Evolutionary conservation across 2,113 vertebrate genomes (phyloP).

Genomic region (Odocoileus virginianus): DNA sequence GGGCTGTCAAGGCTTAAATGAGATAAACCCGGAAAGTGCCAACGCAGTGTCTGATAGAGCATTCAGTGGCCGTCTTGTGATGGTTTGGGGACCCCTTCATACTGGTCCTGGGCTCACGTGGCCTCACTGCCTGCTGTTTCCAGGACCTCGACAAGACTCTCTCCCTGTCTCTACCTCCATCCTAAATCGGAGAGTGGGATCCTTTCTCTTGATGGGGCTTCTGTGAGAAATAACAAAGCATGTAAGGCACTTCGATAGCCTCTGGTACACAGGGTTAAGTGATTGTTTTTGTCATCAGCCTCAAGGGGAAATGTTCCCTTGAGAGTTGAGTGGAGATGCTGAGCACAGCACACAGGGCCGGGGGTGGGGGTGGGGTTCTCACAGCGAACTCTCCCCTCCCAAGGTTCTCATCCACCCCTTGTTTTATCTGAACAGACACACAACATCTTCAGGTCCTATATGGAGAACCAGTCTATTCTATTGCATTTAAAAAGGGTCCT

Average conservation of each 20-base stretch:
- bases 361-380: rapidly evolving
- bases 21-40: rapidly evolving
- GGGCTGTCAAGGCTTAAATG: rapidly evolving
- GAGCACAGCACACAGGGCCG: rapidly evolving
- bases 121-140: rapidly evolving
- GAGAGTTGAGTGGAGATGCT: not conserved
- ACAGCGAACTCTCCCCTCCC: too few relatives aligned
- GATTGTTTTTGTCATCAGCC: not conserved
- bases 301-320: not conserved
- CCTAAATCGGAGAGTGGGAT: not conserved
- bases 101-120: rapidly evolving
- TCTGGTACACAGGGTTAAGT: rapidly evolving
- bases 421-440: not conserved
- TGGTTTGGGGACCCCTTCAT: not conserved
- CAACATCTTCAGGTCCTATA: rapidly evolving
- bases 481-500: not conserved
- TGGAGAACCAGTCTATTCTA: not conserved
- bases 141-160: rapidly evolving
- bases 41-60: not conserved
- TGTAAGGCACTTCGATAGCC: rapidly evolving
- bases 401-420: not conserved
- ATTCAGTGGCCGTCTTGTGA: rapidly evolving
- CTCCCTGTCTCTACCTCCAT: not conserved
- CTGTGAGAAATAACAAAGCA: not conserved
- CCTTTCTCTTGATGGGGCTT: not conserved